Evolutionary conservation across 2,797 vertebrate species (phyloP).

Genomic region (Neolamprologus multifasciatus): DNA sequence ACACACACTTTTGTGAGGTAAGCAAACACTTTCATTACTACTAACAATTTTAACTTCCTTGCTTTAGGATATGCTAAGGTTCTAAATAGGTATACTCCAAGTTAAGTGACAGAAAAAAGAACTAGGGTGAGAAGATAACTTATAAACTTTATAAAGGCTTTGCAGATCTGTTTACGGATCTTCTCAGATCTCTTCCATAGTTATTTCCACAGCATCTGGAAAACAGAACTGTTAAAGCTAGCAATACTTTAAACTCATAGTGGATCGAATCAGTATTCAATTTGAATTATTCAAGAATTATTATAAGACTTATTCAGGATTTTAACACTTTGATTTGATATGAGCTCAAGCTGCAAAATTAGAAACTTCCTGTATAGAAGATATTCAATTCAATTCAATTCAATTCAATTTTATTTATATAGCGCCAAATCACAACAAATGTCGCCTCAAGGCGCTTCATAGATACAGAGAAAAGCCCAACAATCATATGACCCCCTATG

Average conservation of each 20-base stretch:
- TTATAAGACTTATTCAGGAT: neutral
- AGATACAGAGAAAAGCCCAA: too few relatives aligned
- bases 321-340: neutral
- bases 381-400: too few relatives aligned
- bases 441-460: too few relatives aligned
- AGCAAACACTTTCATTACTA: neutral
- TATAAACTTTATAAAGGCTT: neutral
- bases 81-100: neutral
- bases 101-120: neutral
- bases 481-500: too few relatives aligned
- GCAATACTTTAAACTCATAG: neutral
- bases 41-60: neutral
- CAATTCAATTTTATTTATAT: too few relatives aligned
- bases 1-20: neutral
- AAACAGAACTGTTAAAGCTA: neutral
- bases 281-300: neutral
- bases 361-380: neutral
- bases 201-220: neutral
- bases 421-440: too few relatives aligned
- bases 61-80: neutral
- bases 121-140: neutral
- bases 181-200: neutral
- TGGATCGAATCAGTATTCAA: neutral
- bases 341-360: neutral
- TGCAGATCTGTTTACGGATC: neutral